Base-by-base conservation (phyloP, 2,113 vertebrate genomes). In the Lontra canadensis region DNA sequence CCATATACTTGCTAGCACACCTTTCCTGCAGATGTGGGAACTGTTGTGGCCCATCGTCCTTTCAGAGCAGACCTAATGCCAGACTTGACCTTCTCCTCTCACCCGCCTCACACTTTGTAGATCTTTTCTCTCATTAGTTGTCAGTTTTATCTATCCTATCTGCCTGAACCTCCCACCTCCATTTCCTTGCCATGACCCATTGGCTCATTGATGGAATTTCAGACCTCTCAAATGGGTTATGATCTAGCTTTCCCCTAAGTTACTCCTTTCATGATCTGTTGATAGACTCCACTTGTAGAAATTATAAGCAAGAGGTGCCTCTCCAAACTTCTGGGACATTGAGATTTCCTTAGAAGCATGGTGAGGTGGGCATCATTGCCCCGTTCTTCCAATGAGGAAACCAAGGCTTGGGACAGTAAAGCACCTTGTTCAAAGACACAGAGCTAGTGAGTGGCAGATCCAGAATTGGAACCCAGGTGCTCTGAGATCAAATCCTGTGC, bases 321-420 rank as follows among this genome's bases (percentile, higher is more conserved):
- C 55, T 86, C 67, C 2, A 1, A 80, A 26, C 15, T 67, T 83
- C 92, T 39, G 29, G 52, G 29, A 76, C 39, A 84, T 42, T 88
- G 34, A 20, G 7, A 44, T 76, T 55, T 92, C 31, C 61, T 34
- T 20, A 20, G 14, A 94, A 63, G 47, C 55, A 69, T 6, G 14
- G 4, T 52, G 12, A 78, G 12, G 26, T 57, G 44, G 21, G 29
- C 9, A 59, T 76, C 26, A 49, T 44, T n/a, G 55, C 10, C 26
- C 18, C 15, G 29, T 85, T 69, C 52, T 88, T 97, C 26, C 26
- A 74, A 31, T 34, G 34, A 88, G 36, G 42, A 97, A 96, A 90
- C 11, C 44, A 55, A 89, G 55, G 36, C 26, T 76, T 61, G 6
- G 29, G 20, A 67, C 6, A 52, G 12, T 57, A 21, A 95, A 95